Evolutionary conservation across 92 coral and sea anemone species (phyloP).

Genomic region (Blastomussa wellsi): DNA sequence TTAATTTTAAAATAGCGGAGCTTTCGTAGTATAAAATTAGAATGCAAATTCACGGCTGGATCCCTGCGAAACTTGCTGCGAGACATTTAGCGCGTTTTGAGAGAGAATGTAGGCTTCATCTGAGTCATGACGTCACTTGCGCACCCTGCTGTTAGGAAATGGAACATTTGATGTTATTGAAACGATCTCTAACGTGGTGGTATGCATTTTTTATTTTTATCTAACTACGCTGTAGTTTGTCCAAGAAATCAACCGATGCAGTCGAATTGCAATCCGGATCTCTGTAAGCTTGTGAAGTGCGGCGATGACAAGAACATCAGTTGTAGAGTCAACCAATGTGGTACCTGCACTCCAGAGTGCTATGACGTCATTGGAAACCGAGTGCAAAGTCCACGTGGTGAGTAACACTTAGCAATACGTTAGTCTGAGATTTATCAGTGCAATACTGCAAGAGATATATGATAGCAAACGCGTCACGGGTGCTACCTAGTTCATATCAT

Average conservation of each 20-base stretch:
- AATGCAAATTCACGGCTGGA: no score
- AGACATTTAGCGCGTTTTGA: no score
- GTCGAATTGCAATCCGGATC: conserved; percentile 51
- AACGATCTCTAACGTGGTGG: no score
- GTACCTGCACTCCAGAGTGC: conserved; percentile 60
- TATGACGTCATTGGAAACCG: conserved; percentile 37
- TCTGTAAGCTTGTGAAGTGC: conserved; percentile 50
- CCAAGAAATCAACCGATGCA: conserved; percentile 49
- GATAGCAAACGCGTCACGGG: no score
- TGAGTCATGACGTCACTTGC: no score
- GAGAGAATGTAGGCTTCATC: no score
- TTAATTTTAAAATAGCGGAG: no score
- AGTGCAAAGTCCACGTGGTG: conserved; percentile 10
- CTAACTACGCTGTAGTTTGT: conserved; percentile 33
- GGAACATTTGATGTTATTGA: not conserved
- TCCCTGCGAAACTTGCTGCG: no score
- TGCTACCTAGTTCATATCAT: no score
- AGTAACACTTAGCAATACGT: not conserved
- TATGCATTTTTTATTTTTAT: not conserved
- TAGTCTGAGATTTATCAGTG: not conserved
- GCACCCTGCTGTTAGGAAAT: not conserved
- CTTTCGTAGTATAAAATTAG: no score
- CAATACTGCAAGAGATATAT: no score
- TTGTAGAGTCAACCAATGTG: conserved; percentile 60
- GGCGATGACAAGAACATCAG: conserved; percentile 20